These are phyloP conservation scores for Channallabes apus DNA, from an alignment of 2,797 vertebrate genomes.

Conservation along the genomic window DNA sequence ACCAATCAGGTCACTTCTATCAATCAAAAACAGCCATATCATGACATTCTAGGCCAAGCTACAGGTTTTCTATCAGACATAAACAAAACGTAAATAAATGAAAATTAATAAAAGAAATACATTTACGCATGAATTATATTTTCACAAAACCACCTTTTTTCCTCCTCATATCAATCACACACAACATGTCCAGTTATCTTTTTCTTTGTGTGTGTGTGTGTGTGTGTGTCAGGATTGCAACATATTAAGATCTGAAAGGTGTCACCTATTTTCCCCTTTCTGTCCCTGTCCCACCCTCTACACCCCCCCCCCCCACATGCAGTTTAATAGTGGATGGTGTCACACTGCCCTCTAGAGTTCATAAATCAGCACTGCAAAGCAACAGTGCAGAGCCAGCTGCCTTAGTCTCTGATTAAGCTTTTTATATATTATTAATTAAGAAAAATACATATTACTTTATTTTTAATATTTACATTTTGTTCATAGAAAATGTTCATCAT, in stretches of 20 bases:
- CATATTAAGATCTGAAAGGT: not conserved
- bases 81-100: not conserved
- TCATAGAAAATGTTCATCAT: not conserved
- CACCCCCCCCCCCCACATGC: not conserved
- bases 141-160: not conserved
- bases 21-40: too few relatives aligned
- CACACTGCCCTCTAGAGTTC: constrained; percentile 57
- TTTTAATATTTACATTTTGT: not conserved
- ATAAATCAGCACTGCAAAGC: constrained; percentile 14
- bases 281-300: not conserved
- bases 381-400: not conserved
- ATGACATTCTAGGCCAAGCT: too few relatives aligned
- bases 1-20: constrained; percentile 31
- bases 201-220: not conserved
- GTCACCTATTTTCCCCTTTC: not conserved
- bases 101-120: not conserved
- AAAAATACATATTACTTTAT: not conserved
- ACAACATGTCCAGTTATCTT: not conserved
- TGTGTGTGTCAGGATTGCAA: not conserved
- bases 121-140: not conserved
- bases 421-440: too few relatives aligned
- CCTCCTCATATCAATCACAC: not conserved
- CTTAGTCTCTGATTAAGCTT: not conserved
- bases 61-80: too few relatives aligned
- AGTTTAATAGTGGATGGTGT: constrained; percentile 42